Evolutionary conservation across 1,140 invertebrate species (phyloP), one percentile per base, ranked within the genome.

Genomic region (Drosophila arizonae): DNA sequence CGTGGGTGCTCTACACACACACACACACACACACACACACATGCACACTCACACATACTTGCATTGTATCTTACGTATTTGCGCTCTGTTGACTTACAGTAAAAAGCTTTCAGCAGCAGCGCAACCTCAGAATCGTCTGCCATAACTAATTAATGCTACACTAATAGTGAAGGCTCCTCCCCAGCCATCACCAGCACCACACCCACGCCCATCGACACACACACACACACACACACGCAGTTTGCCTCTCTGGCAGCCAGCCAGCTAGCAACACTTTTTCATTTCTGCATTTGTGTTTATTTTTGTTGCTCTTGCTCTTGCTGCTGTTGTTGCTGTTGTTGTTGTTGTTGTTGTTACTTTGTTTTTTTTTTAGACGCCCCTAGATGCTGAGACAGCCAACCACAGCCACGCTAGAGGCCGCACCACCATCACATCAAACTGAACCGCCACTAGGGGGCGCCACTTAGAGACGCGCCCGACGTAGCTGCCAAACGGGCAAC

Each of bases 71-170:
- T 48, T 28, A 45, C 11, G 33, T n/a, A n/a, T 41, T 30, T 46
- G 43, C 57, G 39, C 43, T 52, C n/a, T 51, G 55, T 63, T 51
- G 39, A 57, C 55, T 50, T 62, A 87, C 89, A 87, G 85, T 85
- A 70, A 91, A 91, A 91, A 90, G 85, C 90, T 90, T 91, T 90
- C 89, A 91, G 77, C 61, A 67, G 66, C 67, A 77, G 63, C 72
- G 80, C 71, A 90, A 90, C 89, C 90, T 86, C 89, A 91, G 87
- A 90, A 91, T 90, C 90, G 90, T 91, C 90, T 91, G 90, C 90
- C 90, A 91, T 91, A 91, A 91, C 90, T 91, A 91, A 91, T 90
- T 90, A 90, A 91, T 91, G 89, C 86, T 77, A 77, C 73, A 89
- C 80, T 85, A 87, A 88, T 86, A 85, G 81, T 86, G 81, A 65